Percentiles rank a stretch among this genome's conserved stretches.
Conservation (phyloP, 2,888 invertebrate genomes). For the Mythimna pallens region DNA sequence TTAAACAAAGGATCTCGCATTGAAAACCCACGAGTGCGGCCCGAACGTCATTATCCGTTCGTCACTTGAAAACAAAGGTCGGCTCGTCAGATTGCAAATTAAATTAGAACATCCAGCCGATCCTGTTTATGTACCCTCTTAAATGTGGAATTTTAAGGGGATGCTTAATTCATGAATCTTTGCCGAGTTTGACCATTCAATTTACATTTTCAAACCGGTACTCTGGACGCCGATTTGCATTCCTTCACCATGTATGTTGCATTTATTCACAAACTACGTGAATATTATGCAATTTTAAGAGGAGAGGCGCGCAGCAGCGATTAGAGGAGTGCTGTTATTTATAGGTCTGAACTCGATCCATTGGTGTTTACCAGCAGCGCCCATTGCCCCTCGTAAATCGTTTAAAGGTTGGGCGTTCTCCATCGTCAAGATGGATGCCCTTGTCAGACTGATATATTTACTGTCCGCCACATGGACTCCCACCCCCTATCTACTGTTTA, state of each 20-base stretch:
- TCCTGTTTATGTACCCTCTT: conserved; percentile 82
- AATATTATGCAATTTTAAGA: conserved; percentile 71
- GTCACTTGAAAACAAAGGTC: conserved; percentile 81
- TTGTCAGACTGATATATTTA: conserved; percentile 88
- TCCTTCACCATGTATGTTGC: conserved; percentile 78
- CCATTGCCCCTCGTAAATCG: conserved; percentile 88
- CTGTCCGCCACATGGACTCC: conserved; percentile 82
- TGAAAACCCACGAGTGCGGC: conserved; percentile 70
- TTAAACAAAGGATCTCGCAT: conserved; percentile 76
- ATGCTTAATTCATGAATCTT: conserved; percentile 88
- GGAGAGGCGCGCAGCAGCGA: conserved; percentile 57
- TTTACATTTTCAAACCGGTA: conserved; percentile 86
- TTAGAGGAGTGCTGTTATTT: conserved; percentile 78
- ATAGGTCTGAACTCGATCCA: conserved; percentile 74
- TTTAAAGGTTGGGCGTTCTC: conserved; percentile 88
- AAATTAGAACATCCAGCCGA: conserved; percentile 82
- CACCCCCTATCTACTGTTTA: conserved; percentile 76
- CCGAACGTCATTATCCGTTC: conserved; percentile 80
- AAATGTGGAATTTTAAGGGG: conserved; percentile 84
- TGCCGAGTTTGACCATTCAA: conserved; percentile 85
- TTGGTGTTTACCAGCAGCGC: conserved; percentile 80
- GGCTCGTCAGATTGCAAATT: conserved; percentile 82
- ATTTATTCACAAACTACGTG: conserved; percentile 75
- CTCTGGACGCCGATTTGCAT: conserved; percentile 82
- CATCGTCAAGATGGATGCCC: conserved; percentile 88